phyloP scores from a whole-genome alignment of 2,797 vertebrate species.

The Pithecia hirsuta region DNA sequence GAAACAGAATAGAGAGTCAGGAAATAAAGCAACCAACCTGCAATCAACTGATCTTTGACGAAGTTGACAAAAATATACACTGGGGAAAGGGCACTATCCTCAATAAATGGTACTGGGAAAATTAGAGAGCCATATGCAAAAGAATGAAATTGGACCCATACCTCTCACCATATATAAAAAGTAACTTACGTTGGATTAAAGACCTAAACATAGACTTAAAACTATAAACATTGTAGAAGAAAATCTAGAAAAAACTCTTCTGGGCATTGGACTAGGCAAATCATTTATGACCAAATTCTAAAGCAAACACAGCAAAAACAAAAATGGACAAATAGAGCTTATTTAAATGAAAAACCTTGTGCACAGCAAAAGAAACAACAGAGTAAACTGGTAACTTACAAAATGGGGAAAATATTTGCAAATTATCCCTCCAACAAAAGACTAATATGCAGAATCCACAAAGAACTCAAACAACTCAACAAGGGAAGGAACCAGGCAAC shows the following conservation, averaged over 20 bases:
- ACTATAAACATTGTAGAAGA: background rate
- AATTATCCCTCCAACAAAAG: background rate
- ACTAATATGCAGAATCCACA: background rate
- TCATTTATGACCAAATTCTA: background rate
- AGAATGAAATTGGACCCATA: background rate
- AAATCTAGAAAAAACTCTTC: background rate
- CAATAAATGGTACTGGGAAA: too few relatives aligned
- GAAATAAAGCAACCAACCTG: too few relatives aligned
- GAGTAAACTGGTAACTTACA: background rate
- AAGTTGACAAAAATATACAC: too few relatives aligned
- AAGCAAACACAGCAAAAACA: background rate
- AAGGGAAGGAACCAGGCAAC: background rate
- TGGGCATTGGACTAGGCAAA: background rate
- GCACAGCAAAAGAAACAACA: background rate
- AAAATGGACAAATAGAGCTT: background rate
- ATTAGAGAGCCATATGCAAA: background rate
- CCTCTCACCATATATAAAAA: background rate
- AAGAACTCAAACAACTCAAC: background rate
- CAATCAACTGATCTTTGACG: too few relatives aligned
- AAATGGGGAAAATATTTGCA: background rate
- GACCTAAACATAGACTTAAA: background rate
- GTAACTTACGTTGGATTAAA: background rate
- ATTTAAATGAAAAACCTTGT: background rate
- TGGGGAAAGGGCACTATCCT: too few relatives aligned
- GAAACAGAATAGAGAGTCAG: background rate